Base-by-base conservation (phyloP, 2,113 vertebrate species). In the Xenopus borealis region DNA sequence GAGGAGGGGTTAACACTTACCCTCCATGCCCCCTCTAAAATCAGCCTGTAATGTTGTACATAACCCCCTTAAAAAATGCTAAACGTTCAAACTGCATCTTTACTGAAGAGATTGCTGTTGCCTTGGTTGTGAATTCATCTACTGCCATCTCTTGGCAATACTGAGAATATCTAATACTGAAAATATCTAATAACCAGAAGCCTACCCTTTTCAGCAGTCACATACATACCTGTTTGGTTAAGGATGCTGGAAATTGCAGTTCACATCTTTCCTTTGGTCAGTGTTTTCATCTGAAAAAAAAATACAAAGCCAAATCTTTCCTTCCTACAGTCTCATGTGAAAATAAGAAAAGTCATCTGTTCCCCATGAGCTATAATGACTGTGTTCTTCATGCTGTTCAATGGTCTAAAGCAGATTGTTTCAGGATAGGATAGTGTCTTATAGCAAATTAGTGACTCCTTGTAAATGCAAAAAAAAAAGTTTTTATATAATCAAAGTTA, bases 91-190 rank as follows among this genome's bases (percentile, higher is more conserved):
- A 64, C 44, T 12, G 64, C 66, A 75, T 58, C 63, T 72, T 45
- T 45, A 47, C 45, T 19, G 64, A 52, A 33, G 18, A 20, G 17
- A 76, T 53, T 62, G 23, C 2, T 30, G 14, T 27, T 57, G 14
- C 8, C 14, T 12, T 61, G 10, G 3, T 61, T 23, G 58, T 6
- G 11, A 68, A n/a, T 52, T 63, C 66, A 17, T 77, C 46, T 64
- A 62, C 66, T 70, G 74, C 74, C 74, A 77, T 64, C 74, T 77
- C 47, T 50, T 70, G 74, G 13, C 13, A 12, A 14, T 33, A 17
- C 11, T 7, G 30, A 55, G 19, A 45, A 69, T 40, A 11, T 20
- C 66, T 27, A 27, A 27, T 3, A 27, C n/a, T 7, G 30, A 55
- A 18, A 45, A 69, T 40, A 11, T 20, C 66, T 27, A 27, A 27